A percentile compares a stretch with the other conserved stretches of the same genome.
phyloP scores from a whole-genome alignment of 2,113 vertebrate genomes.

The Pycnonotus jocosus region DNA sequence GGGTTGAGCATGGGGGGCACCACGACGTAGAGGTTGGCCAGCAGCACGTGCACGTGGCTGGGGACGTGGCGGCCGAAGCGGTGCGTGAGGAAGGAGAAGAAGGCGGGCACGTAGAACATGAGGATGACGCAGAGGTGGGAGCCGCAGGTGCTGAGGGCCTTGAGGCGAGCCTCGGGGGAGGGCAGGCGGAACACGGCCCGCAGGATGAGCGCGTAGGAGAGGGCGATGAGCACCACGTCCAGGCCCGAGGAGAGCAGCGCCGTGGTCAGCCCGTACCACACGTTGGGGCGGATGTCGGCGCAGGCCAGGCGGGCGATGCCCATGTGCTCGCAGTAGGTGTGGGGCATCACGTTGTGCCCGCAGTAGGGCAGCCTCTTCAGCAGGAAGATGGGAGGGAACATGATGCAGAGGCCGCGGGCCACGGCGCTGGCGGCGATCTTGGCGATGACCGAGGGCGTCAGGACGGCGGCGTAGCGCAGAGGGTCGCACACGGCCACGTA shows the following conservation, averaged over 20 bases:
- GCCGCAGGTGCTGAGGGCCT: conserved; percentile 60
- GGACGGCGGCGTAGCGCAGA: conserved; percentile 11
- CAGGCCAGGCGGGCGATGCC: conserved; percentile 70
- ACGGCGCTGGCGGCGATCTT: not conserved
- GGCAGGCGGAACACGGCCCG: conserved; percentile 11
- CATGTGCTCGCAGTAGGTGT: conserved; percentile 74
- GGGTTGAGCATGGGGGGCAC: conserved; percentile 64
- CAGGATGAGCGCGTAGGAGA: conserved; percentile 55
- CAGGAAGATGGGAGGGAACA: conserved; percentile 57
- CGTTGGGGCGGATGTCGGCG: conserved; percentile 58
- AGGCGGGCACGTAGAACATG: conserved; percentile 55
- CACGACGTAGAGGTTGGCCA: conserved; percentile 60
- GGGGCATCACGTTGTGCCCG: conserved; percentile 46
- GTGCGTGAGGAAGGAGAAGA: conserved; percentile 65
- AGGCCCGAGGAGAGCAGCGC: conserved; percentile 56
- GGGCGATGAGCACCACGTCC: conserved; percentile 24
- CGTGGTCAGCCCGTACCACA: conserved; percentile 57
- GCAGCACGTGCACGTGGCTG: not conserved
- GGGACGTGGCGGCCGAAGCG: conserved; percentile 50
- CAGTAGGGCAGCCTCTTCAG: conserved; percentile 60
- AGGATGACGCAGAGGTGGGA: conserved; percentile 67
- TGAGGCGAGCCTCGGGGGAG: not conserved
- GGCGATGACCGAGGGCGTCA: conserved; percentile 33
- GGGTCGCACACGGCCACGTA: conserved; percentile 65
- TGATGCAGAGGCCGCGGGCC: conserved; percentile 25